These are phyloP conservation scores for Aselliscus stoliczkanus DNA, from an alignment of 2,797 vertebrate genomes.

Conservation along the genomic window DNA sequence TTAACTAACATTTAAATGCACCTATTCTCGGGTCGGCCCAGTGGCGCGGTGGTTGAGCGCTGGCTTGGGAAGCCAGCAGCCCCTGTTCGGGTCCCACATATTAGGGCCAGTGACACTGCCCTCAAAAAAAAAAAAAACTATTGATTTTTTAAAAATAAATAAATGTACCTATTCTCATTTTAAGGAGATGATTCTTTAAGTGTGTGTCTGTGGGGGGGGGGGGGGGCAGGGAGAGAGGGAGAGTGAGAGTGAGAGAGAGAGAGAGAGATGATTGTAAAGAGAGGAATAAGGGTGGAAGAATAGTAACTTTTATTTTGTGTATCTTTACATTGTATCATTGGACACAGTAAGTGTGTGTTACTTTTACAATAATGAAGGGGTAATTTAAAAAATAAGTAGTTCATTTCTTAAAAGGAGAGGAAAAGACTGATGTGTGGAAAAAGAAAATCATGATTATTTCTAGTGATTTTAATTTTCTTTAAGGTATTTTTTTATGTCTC, in stretches of 20 bases:
- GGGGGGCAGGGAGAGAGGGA: no score
- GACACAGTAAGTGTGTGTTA: background rate
- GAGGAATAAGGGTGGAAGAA: background rate
- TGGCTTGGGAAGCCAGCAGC: no score
- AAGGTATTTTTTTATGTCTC: background rate
- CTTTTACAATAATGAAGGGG: background rate
- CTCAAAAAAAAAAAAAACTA: no score
- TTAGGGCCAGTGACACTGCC: no score
- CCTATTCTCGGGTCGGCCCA: no score
- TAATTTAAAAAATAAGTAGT: background rate
- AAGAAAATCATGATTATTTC: background rate
- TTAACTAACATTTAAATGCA: background rate
- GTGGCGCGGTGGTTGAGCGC: no score
- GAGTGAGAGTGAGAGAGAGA: no score
- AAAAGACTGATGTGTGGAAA: background rate
- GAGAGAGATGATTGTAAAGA: background rate
- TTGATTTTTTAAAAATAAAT: no score
- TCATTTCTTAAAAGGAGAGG: background rate
- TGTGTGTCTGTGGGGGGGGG: no score
- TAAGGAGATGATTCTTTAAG: background rate
- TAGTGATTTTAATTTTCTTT: slow-evolving; percentile 2
- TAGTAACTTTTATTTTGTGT: background rate
- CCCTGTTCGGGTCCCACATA: no score
- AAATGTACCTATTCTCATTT: background rate
- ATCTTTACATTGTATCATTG: background rate